A percentile compares a stretch with the other conserved stretches of the same genome.
Conservation (phyloP, 2,888 invertebrate genomes). For the Opisthograptis luteolata region DNA sequence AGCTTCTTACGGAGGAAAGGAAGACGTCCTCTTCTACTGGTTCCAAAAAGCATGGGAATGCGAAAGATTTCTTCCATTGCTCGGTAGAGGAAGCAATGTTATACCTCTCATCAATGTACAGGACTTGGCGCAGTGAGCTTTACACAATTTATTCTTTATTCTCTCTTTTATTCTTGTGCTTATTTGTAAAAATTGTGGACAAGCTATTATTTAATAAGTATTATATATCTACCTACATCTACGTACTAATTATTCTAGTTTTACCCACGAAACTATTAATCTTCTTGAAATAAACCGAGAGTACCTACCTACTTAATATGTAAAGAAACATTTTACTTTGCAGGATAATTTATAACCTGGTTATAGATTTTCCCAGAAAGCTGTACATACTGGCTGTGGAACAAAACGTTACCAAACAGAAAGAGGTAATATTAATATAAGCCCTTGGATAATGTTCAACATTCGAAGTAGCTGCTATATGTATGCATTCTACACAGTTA, state of each 20-base stretch:
- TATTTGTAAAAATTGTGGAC: background rate
- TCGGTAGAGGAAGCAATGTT: conserved; percentile 83
- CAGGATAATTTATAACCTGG: conserved; percentile 75
- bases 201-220: conserved; percentile 1
- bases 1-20: conserved; percentile 85
- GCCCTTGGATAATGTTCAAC: background rate
- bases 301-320: no score
- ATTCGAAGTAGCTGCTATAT: background rate
- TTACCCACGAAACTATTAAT: no score
- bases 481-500: background rate
- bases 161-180: background rate
- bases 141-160: background rate
- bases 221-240: no score
- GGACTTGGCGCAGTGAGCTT: conserved; percentile 83
- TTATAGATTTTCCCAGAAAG: conserved; percentile 81
- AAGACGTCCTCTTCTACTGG: conserved; percentile 85
- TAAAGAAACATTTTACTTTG: conserved; percentile 33
- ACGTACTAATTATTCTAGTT: no score
- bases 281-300: no score
- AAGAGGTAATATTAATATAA: conserved; percentile 55
- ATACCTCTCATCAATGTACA: conserved; percentile 86
- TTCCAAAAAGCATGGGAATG: conserved; percentile 88
- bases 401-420: conserved; percentile 80
- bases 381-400: conserved; percentile 87
- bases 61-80: conserved; percentile 83